A percentile compares a stretch with the other conserved stretches of the same genome.
Conservation (phyloP, 2,888 invertebrate species). For the Epistrophella euchroma region DNA sequence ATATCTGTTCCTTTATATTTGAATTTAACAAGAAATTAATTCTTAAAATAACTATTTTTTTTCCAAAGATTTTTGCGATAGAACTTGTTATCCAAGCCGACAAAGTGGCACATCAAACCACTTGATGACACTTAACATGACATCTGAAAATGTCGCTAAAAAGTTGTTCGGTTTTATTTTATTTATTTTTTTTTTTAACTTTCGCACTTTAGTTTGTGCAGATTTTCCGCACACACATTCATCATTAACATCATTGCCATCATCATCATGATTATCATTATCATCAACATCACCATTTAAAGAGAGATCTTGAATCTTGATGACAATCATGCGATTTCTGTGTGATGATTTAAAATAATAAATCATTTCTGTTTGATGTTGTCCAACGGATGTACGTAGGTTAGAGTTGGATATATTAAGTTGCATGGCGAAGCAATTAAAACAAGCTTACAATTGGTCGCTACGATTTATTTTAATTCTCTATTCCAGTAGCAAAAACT, state of each 20-base stretch:
- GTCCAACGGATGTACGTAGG: conserved; percentile 50
- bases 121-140: conserved; percentile 63
- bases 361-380: conserved; percentile 16
- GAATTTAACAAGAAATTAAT: conserved; percentile 8
- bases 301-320: conserved; percentile 25
- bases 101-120: conserved; percentile 63
- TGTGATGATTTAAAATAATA: conserved; percentile 43
- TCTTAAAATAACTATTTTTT: conserved; percentile 24
- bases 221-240: conserved; percentile 31
- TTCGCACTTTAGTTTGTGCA: conserved; percentile 35
- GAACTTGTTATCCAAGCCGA: conserved; percentile 44
- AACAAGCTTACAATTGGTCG: conserved; percentile 1
- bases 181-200: conserved; percentile 12
- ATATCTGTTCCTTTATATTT: conserved; percentile 10
- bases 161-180: conserved; percentile 38
- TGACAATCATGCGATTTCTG: conserved; percentile 44
- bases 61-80: background rate
- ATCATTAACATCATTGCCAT: background rate
- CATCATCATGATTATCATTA: background rate
- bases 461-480: conserved; percentile 13
- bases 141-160: conserved; percentile 65
- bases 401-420: background rate
- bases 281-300: conserved; percentile 29
- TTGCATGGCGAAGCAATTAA: conserved; percentile 12
- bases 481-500: conserved; percentile 11